Percentiles rank a stretch among this genome's conserved stretches.
Conservation (phyloP, 2,888 invertebrate genomes). For the Xestia c-nigrum region DNA sequence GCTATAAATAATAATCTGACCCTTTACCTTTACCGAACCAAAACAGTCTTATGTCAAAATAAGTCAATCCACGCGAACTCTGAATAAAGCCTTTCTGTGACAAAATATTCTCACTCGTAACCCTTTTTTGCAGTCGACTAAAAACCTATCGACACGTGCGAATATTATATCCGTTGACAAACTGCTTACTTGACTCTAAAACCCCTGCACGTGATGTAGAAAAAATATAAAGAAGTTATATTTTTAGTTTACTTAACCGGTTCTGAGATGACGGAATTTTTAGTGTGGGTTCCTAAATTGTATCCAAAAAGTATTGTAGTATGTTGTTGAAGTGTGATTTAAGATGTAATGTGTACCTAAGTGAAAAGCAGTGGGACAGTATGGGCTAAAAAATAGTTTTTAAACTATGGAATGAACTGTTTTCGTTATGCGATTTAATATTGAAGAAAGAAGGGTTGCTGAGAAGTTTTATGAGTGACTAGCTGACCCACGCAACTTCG, state of each 20-base stretch:
- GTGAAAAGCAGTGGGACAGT: too few species aligned
- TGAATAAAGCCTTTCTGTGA: constrained; percentile 24
- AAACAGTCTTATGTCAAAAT: constrained; percentile 10
- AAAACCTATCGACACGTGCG: constrained; percentile 45
- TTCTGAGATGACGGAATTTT: constrained; percentile 20
- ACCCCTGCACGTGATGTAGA: constrained; percentile 19
- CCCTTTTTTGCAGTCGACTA: constrained; percentile 22
- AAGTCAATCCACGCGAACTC: constrained; percentile 27
- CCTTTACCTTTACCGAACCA: neutral
- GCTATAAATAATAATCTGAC: neutral
- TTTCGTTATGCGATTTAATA: neutral
- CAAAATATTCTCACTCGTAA: neutral
- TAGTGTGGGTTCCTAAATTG: constrained; percentile 3
- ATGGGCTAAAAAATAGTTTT: too few species aligned
- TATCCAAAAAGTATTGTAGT: neutral
- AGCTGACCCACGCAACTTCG: too few species aligned
- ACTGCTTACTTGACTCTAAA: constrained; percentile 51
- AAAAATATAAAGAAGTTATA: constrained; percentile 41
- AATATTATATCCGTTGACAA: constrained; percentile 37
- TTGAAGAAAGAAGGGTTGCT: neutral
- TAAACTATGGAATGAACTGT: neutral
- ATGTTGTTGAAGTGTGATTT: too few species aligned
- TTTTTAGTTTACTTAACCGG: constrained; percentile 29
- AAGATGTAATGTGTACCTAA: too few species aligned
- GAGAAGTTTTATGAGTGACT: neutral